phyloP scores from a whole-genome alignment of 2,113 vertebrate species.

The Ahaetulla prasina region DNA sequence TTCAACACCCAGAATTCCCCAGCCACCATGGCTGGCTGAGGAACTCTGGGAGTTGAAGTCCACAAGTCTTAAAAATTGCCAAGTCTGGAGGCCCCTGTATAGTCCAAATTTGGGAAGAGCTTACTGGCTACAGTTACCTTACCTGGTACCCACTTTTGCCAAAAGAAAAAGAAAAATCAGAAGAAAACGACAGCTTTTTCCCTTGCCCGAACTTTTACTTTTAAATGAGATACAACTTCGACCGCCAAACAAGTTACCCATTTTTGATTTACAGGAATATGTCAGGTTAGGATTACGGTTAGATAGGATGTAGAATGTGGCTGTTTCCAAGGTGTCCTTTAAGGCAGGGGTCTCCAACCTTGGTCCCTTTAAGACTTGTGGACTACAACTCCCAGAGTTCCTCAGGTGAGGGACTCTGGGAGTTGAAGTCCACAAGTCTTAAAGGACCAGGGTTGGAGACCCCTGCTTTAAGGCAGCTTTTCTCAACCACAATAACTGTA shows the following conservation, averaged over 20 bases:
- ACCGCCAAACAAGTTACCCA: neutral
- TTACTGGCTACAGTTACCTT: neutral
- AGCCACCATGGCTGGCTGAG: neutral
- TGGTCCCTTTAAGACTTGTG: too few species aligned
- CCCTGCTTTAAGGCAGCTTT: neutral
- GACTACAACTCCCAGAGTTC: too few species aligned
- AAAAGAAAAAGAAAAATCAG: neutral
- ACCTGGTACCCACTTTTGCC: neutral
- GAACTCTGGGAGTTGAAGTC: neutral
- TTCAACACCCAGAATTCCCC: neutral
- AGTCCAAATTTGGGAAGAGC: neutral
- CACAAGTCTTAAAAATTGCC: neutral
- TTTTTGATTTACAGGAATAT: constrained; percentile 8
- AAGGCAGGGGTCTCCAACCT: too few species aligned
- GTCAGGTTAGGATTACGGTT: constrained; percentile 28
- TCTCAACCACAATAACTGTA: neutral
- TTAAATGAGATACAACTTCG: neutral
- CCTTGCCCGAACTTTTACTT: neutral
- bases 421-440: too few species aligned
- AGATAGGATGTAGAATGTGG: constrained; percentile 18
- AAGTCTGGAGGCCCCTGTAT: neutral
- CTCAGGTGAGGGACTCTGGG: too few species aligned
- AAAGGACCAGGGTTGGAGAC: too few species aligned
- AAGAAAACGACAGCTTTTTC: neutral
- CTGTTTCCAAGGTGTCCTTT: constrained; percentile 28